These are phyloP conservation scores for Cherax destructor DNA, from an alignment of 1,140 invertebrate genomes.

Conservation along the genomic window DNA sequence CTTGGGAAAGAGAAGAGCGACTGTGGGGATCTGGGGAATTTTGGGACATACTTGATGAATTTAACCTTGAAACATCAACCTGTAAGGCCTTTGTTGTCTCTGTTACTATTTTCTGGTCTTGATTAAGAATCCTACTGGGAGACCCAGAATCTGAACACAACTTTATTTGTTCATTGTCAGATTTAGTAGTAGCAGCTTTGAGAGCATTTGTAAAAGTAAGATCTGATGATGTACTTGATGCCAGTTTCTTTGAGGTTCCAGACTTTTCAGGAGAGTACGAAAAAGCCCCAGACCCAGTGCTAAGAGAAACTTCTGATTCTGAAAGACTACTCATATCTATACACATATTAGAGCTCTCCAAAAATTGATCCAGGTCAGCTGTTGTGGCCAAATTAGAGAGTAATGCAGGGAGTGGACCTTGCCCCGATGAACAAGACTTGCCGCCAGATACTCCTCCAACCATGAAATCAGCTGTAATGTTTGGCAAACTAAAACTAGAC, in stretches of 20 bases:
- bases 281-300: slow-evolving; percentile 51
- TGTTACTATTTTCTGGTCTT: background rate
- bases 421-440: slow-evolving; percentile 40
- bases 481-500: slow-evolving; percentile 54
- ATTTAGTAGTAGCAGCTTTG: slow-evolving; percentile 65
- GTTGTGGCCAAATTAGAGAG: slow-evolving; percentile 59
- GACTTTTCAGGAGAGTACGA: slow-evolving; percentile 60
- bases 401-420: slow-evolving; percentile 34
- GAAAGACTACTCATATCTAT: slow-evolving; percentile 71
- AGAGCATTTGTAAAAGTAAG: slow-evolving; percentile 69
- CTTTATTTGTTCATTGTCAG: slow-evolving; percentile 37
- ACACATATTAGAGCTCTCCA: slow-evolving; percentile 71
- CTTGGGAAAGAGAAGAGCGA: slow-evolving; percentile 2
- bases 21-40: background rate
- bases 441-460: slow-evolving; percentile 30
- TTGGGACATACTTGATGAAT: background rate
- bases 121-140: slow-evolving; percentile 14
- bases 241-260: slow-evolving; percentile 43
- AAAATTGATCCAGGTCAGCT: slow-evolving; percentile 65
- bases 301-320: slow-evolving; percentile 67
- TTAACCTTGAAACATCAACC: slow-evolving; percentile 3
- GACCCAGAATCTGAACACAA: background rate
- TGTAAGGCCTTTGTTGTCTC: slow-evolving; percentile 19
- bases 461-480: slow-evolving; percentile 57
- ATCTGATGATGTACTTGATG: slow-evolving; percentile 48